Percentiles rank a stretch among this genome's conserved stretches.
These are phyloP conservation scores for Drosophila guanche DNA, from an alignment of 1,140 invertebrate genomes.

Conservation along the genomic window DNA sequence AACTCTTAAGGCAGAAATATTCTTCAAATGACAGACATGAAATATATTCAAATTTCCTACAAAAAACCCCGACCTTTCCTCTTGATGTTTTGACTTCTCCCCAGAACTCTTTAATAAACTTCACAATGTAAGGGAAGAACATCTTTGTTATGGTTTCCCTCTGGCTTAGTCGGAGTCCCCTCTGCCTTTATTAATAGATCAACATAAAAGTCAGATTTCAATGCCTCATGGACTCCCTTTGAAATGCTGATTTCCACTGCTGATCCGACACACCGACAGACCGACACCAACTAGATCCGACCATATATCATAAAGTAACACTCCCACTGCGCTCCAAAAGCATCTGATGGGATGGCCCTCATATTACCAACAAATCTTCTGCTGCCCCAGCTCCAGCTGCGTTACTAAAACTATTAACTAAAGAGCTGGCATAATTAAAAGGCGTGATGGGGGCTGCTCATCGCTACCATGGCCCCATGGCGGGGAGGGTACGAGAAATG, in stretches of 20 bases:
- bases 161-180: conserved; percentile 33
- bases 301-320: conserved; percentile 44
- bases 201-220: conserved; percentile 72
- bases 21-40: conserved; percentile 7
- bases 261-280: background rate
- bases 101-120: conserved; percentile 15
- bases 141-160: conserved; percentile 35
- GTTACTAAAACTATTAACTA: conserved; percentile 79
- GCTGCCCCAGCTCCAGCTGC: conserved; percentile 52
- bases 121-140: conserved; percentile 4
- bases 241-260: conserved; percentile 66
- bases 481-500: conserved; percentile 37
- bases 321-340: background rate
- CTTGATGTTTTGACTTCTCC: conserved; percentile 32
- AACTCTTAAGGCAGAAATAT: background rate
- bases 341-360: conserved; percentile 25
- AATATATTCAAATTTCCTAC: conserved; percentile 12
- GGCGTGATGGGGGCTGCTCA: conserved; percentile 60
- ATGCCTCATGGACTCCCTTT: conserved; percentile 56
- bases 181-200: conserved; percentile 74
- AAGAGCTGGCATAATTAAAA: conserved; percentile 79
- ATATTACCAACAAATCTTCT: conserved; percentile 47
- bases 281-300: conserved; percentile 28
- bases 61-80: conserved; percentile 8
- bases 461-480: conserved; percentile 32